Evolutionary conservation across 1,140 invertebrate species (phyloP).

Genomic region (Neodiprion fabricii): DNA sequence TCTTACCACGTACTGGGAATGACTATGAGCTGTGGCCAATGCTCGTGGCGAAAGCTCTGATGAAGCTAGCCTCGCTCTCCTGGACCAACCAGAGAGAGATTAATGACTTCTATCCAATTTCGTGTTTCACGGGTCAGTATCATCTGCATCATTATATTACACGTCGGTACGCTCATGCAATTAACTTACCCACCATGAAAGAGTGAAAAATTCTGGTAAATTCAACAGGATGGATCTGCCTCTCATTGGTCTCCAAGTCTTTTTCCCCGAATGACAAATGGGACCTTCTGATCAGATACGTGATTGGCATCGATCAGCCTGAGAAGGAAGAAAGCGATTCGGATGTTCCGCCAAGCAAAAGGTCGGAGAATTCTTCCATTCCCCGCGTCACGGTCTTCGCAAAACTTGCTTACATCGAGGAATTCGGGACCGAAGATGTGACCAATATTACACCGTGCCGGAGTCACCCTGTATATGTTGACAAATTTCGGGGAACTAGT

Average conservation of each 20-base stretch:
- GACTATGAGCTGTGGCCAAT: conserved; percentile 42
- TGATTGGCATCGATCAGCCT: conserved; percentile 34
- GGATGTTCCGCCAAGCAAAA: background rate
- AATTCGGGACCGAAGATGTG: background rate
- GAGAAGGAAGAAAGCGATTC: conserved; percentile 1
- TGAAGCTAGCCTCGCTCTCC: conserved; percentile 35
- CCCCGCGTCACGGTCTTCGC: background rate
- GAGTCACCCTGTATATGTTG: no score
- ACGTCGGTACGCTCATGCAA: background rate
- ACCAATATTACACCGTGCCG: no score
- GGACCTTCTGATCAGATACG: conserved; percentile 37
- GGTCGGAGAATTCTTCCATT: background rate
- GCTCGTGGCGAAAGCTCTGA: conserved; percentile 40
- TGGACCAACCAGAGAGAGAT: conserved; percentile 33
- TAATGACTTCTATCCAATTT: conserved; percentile 35
- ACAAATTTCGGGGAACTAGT: no score
- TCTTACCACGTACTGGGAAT: conserved; percentile 38
- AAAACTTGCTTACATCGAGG: background rate
- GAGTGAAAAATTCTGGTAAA: no score
- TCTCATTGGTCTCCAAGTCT: conserved; percentile 28
- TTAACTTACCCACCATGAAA: background rate
- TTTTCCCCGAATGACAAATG: conserved; percentile 36
- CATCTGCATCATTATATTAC: background rate
- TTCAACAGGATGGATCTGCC: conserved; percentile 35
- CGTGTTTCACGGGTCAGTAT: conserved; percentile 38